Conservation (phyloP, 2,888 invertebrate genomes). For the Chrysolina haemoptera region DNA sequence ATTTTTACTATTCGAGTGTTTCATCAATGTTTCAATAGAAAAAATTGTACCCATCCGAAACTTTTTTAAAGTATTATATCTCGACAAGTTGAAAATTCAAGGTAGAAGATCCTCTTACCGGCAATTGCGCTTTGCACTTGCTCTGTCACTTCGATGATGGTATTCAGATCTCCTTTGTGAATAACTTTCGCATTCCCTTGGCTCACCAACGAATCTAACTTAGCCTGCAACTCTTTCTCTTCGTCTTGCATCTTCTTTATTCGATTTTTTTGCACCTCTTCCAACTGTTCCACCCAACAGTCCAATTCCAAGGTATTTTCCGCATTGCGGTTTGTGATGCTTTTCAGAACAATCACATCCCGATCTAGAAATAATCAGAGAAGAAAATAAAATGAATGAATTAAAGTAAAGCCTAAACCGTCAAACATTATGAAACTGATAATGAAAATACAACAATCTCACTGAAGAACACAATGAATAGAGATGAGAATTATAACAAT, state of each 20-base stretch:
- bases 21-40: no score
- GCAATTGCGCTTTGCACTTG: constrained; percentile 54
- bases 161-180: constrained; percentile 78
- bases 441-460: not conserved
- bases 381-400: not conserved
- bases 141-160: constrained; percentile 74
- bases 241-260: constrained; percentile 78
- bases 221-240: constrained; percentile 74
- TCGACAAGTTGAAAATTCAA: no score
- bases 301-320: constrained; percentile 76
- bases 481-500: not conserved
- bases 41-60: no score
- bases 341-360: constrained; percentile 65
- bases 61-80: no score
- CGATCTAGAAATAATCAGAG: constrained; percentile 58
- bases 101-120: constrained; percentile 32
- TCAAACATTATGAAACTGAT: not conserved
- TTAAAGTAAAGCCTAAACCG: no score
- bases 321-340: constrained; percentile 58
- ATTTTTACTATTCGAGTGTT: no score
- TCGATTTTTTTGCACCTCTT: constrained; percentile 66
- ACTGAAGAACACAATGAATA: not conserved
- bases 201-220: constrained; percentile 68
- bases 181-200: constrained; percentile 77
- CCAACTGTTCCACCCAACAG: constrained; percentile 81